These are phyloP conservation scores for Drosophila persimilis DNA, from an alignment of 1,140 invertebrate genomes.

Conservation along the genomic window DNA sequence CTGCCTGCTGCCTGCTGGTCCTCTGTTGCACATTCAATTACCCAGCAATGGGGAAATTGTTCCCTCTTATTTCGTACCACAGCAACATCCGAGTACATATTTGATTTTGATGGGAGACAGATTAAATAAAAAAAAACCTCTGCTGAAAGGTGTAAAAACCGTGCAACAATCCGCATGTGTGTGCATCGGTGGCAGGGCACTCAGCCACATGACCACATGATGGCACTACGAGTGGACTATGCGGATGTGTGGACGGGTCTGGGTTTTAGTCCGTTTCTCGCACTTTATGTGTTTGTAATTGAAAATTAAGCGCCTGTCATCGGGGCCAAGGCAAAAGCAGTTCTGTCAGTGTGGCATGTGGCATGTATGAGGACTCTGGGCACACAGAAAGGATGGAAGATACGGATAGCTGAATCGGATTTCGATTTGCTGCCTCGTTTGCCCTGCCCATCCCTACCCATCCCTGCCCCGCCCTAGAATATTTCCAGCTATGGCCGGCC, in stretches of 20 bases:
- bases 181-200: background rate
- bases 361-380: background rate
- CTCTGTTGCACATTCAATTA: background rate
- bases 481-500: slow-evolving; percentile 62
- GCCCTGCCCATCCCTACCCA: too few species aligned
- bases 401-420: slow-evolving; percentile 20
- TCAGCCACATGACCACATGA: slow-evolving; percentile 55
- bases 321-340: slow-evolving; percentile 20
- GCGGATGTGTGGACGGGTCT: slow-evolving; percentile 8
- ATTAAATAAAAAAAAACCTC: slow-evolving; percentile 55
- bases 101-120: slow-evolving; percentile 51
- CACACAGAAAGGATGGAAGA: background rate
- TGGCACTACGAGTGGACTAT: slow-evolving; percentile 35
- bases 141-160: slow-evolving; percentile 51
- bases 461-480: slow-evolving; percentile 35
- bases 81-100: slow-evolving; percentile 36
- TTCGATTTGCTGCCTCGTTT: slow-evolving; percentile 41
- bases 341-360: slow-evolving; percentile 1
- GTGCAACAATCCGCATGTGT: slow-evolving; percentile 22
- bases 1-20: too few species aligned
- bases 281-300: slow-evolving; percentile 71
- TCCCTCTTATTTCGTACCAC: background rate
- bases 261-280: slow-evolving; percentile 38
- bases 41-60: background rate
- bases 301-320: slow-evolving; percentile 74